phyloP scores from a whole-genome alignment of 2,113 vertebrate species.

The Sclerurus mexicanus region DNA sequence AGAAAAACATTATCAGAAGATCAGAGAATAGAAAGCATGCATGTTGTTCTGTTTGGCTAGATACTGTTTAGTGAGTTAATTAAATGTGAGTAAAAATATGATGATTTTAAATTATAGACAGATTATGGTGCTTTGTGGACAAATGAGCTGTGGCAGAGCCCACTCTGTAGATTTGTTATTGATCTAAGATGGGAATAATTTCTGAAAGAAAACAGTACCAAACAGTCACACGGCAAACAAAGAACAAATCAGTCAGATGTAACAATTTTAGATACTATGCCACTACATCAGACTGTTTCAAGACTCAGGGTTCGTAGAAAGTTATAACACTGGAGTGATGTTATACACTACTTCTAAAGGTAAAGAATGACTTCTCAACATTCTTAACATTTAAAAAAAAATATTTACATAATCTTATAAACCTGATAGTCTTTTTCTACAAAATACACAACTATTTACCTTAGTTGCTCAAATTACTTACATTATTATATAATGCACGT shows the following conservation, averaged over 20 bases:
- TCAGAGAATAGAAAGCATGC: background rate
- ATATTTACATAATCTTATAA: background rate
- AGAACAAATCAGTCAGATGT: background rate
- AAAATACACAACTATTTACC: background rate
- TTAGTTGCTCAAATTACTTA: background rate
- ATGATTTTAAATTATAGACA: background rate
- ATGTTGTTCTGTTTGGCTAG: background rate
- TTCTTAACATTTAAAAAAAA: background rate
- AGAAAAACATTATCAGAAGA: background rate
- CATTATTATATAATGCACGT: background rate
- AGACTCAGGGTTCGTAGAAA: background rate
- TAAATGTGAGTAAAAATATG: background rate
- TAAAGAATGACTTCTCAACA: background rate
- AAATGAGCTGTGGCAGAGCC: background rate
- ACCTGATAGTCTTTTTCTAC: background rate
- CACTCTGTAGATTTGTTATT: background rate
- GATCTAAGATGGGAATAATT: background rate
- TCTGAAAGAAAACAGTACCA: background rate
- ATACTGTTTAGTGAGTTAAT: background rate
- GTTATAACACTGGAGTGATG: background rate
- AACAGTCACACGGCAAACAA: background rate
- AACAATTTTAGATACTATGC: background rate
- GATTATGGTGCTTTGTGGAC: background rate
- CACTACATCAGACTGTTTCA: fast-evolving
- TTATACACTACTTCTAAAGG: background rate